Conservation (phyloP, 1,140 invertebrate genomes). For the Artemia franciscana region DNA sequence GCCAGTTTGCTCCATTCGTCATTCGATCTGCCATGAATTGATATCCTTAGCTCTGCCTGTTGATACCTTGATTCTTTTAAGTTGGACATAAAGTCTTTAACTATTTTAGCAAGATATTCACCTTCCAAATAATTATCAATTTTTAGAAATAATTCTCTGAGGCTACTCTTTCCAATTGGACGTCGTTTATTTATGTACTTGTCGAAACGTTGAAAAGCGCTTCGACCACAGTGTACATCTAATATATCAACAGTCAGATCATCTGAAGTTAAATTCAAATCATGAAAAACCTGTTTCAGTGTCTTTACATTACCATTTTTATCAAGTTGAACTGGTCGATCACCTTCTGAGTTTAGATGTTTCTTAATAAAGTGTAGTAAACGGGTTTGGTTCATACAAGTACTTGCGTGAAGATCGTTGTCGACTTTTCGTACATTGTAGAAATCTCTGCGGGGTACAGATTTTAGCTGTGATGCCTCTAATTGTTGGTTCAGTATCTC, state of each 20-base stretch:
- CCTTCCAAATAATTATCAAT: conserved; percentile 92
- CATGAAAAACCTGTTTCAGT: conserved; percentile 79
- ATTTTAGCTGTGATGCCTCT: conserved; percentile 91
- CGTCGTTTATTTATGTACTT: conserved; percentile 99
- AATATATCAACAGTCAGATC: conserved; percentile 97
- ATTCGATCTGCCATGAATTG: conserved; percentile 80
- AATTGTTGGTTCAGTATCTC: conserved; percentile 83
- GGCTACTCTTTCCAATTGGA: conserved; percentile 84
- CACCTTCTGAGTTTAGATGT: conserved; percentile 69
- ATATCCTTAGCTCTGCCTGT: conserved; percentile 85
- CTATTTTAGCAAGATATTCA: conserved; percentile 89
- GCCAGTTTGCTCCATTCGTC: conserved; percentile 94
- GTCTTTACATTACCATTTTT: conserved; percentile 63
- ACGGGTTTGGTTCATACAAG: conserved; percentile 99
- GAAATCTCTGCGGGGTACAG: conserved; percentile 92
- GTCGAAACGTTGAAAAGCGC: conserved; percentile 97
- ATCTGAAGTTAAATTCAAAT: conserved; percentile 91
- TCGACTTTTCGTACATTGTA: conserved; percentile 97
- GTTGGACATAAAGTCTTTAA: conserved; percentile 85
- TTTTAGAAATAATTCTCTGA: conserved; percentile 94
- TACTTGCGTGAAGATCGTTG: conserved; percentile 96
- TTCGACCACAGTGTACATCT: conserved; percentile 88
- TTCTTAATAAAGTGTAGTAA: conserved; percentile 95
- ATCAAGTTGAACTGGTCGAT: conserved; percentile 59
- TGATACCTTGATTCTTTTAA: conserved; percentile 98